Percentiles rank a stretch among this genome's conserved stretches.
These are phyloP conservation scores for Serinus canaria DNA, from an alignment of 2,113 vertebrate species.

Conservation along the genomic window DNA sequence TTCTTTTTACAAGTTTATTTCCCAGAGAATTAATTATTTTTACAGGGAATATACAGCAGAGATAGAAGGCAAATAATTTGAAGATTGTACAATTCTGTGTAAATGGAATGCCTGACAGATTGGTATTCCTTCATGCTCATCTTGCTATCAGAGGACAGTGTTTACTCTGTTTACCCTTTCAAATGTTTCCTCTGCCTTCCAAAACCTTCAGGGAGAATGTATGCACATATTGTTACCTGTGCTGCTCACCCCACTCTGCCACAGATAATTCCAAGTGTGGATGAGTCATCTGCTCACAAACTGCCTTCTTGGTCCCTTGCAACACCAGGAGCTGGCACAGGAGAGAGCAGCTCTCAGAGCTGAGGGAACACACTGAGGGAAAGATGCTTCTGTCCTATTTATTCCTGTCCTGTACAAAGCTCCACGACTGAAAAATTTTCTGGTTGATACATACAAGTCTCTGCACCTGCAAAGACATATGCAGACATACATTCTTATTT, in stretches of 20 bases:
- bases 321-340: not conserved
- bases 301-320: not conserved
- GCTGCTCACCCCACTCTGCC: not conserved
- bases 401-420: not conserved
- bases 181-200: not conserved
- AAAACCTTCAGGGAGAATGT: not conserved
- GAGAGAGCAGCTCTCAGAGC: not conserved
- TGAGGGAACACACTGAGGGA: not conserved
- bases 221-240: not conserved
- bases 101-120: not conserved
- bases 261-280: not conserved
- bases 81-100: not conserved
- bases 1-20: not conserved
- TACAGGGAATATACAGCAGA: not conserved
- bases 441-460: not conserved
- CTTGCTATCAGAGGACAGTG: not conserved
- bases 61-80: not conserved
- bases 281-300: slow-evolving; percentile 24
- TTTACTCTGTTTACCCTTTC: not conserved
- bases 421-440: not conserved
- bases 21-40: not conserved
- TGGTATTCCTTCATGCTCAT: not conserved
- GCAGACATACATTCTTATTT: not conserved
- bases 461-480: not conserved
- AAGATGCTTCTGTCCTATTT: not conserved